Evolutionary conservation across 2,888 invertebrate genomes (phyloP), one percentile per base, ranked within the genome.

Genomic region (Torymus tubicola): DNA sequence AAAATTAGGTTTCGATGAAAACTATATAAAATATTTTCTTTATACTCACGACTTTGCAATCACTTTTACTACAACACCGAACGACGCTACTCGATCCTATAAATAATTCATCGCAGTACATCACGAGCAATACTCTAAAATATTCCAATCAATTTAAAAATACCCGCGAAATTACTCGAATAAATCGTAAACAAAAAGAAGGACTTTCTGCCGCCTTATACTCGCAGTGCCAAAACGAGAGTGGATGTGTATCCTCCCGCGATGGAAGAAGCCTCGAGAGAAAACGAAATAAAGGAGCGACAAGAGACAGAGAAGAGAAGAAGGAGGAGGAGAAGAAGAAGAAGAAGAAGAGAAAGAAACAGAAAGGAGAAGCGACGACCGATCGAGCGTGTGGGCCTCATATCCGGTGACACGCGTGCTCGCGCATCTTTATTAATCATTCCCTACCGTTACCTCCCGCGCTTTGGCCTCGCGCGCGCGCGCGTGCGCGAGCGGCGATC

Each of bases 351-450:
- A 16, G 58, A 24, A 24, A n/a, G 24, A 67, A 21, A 21, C 21
- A 21, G 21, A 21, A 2, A 21, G 21, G 65, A 64, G 71, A 53
- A 61, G 76, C 75, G 79, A 76, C 79, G 80, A 81, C 60, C 83
- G 84, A 79, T 85, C 84, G 82, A 80, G 83, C 81, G 85, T 85
- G 86, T 86, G 87, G 87, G 86, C 82, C 87, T 89, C 87, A 89
- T 90, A 90, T 90, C 90, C 90, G 90, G 90, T 86, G 87, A 87
- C 86, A 87, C 86, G 87, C 90, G 89, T 90, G 90, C 84, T 86
- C 86, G 85, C 84, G 90, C 90, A 90, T 90, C 87, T 89, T 90
- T 90, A 90, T 90, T 87, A 88, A 90, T 90, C 88, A 84, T 84
- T 87, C 86, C 85, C 87, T 84, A 87, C 87, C 87, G 88, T 88